These are phyloP conservation scores for Epiblema foenella DNA, from an alignment of 2,888 invertebrate genomes.

Conservation along the genomic window DNA sequence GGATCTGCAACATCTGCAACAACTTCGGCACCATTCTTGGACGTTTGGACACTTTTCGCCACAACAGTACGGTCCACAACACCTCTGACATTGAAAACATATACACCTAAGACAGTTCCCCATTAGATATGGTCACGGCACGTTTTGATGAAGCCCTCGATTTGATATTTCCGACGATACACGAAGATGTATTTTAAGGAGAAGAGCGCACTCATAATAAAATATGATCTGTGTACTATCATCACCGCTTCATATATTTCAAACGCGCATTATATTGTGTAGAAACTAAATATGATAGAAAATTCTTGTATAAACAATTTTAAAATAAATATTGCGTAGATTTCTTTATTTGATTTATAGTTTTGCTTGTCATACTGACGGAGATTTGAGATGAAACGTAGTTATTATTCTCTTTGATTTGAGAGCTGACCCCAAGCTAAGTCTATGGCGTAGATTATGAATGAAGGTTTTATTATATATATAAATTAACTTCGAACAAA, in stretches of 20 bases:
- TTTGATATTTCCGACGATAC: constrained; percentile 27
- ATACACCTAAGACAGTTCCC: neutral
- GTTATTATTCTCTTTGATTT: too few relatives aligned
- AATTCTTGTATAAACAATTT: constrained; percentile 1
- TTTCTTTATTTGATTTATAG: constrained; percentile 12
- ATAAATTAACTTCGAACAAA: neutral
- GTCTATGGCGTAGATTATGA: neutral
- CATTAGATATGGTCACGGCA: neutral
- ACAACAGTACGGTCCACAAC: constrained; percentile 22
- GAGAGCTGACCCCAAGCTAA: too few relatives aligned
- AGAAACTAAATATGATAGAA: neutral
- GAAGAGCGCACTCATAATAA: constrained; percentile 34
- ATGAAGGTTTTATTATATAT: constrained; percentile 6
- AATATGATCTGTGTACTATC: constrained; percentile 14
- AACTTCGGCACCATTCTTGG: neutral
- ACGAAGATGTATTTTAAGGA: constrained; percentile 30
- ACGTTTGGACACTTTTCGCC: constrained; percentile 11
- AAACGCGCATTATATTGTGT: neutral
- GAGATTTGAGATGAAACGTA: too few relatives aligned
- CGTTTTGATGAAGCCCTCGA: neutral
- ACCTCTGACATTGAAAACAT: constrained; percentile 13
- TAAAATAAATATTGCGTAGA: neutral
- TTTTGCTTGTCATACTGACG: constrained; percentile 18
- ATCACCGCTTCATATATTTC: constrained; percentile 10
- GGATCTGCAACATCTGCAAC: neutral